phyloP scores from a whole-genome alignment of 2,797 vertebrate species.

The Triplophysa yarkandensis region DNA sequence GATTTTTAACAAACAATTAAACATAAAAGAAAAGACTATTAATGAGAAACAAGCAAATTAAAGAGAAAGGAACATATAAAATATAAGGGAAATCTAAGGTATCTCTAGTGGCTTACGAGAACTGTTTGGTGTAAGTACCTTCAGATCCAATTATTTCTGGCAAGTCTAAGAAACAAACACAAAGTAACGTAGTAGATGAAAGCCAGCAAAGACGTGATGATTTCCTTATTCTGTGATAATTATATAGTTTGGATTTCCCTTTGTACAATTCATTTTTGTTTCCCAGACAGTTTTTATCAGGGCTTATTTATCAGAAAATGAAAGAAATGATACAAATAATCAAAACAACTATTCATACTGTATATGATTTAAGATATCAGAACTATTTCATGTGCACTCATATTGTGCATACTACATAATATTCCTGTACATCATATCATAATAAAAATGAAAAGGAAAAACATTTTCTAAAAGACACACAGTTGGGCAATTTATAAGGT shows the following conservation, averaged over 20 bases:
- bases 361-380: no score
- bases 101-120: background rate
- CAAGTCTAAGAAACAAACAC: slow-evolving; percentile 14
- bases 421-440: no score
- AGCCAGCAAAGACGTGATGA: background rate
- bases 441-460: background rate
- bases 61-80: background rate
- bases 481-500: background rate
- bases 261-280: background rate
- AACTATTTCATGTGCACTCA: background rate
- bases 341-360: no score
- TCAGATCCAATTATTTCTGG: slow-evolving; percentile 34
- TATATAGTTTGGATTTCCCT: background rate
- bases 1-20: no score
- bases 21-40: no score
- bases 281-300: background rate
- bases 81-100: background rate
- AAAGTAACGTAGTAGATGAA: slow-evolving; percentile 14
- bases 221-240: slow-evolving; percentile 1
- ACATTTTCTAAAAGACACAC: background rate
- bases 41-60: background rate
- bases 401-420: background rate
- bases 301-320: background rate
- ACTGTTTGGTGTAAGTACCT: slow-evolving; percentile 4
- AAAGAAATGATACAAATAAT: no score